Conservation (phyloP, 1,140 invertebrate genomes). For the silkworm (Bombyx mori) region DNA sequence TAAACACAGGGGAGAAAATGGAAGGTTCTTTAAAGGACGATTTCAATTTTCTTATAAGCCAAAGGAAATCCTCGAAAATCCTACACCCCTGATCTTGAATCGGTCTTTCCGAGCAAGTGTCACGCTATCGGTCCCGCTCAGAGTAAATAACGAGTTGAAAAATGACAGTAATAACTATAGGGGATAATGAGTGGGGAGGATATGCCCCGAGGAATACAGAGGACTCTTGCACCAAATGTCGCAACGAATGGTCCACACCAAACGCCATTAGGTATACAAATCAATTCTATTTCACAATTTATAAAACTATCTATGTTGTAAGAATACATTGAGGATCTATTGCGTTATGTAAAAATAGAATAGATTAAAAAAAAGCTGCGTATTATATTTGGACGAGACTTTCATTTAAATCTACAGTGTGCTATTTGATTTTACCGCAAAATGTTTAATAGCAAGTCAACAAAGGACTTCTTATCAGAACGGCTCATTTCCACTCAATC, state of each 20-base stretch:
- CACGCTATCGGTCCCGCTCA: slow-evolving; percentile 62
- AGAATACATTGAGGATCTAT: too few species aligned
- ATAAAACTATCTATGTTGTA: too few species aligned
- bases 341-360: too few species aligned
- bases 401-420: not conserved
- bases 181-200: slow-evolving; percentile 65
- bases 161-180: slow-evolving; percentile 69
- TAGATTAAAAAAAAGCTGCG: too few species aligned
- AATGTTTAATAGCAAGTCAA: slow-evolving; percentile 11
- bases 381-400: too few species aligned
- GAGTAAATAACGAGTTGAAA: slow-evolving; percentile 71
- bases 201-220: slow-evolving; percentile 60
- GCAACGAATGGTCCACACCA: slow-evolving; percentile 21
- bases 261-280: slow-evolving; percentile 47
- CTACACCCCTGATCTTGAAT: slow-evolving; percentile 55
- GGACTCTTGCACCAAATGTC: slow-evolving; percentile 58
- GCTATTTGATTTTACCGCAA: not conserved
- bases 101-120: slow-evolving; percentile 54
- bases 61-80: slow-evolving; percentile 48
- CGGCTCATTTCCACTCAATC: slow-evolving; percentile 51
- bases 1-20: slow-evolving; percentile 11
- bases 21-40: slow-evolving; percentile 30
- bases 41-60: slow-evolving; percentile 56
- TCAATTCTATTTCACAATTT: slow-evolving; percentile 2
- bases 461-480: slow-evolving; percentile 36